Base-by-base conservation (phyloP, 2,888 invertebrate genomes). In the Euspilapteryx auroguttella region DNA sequence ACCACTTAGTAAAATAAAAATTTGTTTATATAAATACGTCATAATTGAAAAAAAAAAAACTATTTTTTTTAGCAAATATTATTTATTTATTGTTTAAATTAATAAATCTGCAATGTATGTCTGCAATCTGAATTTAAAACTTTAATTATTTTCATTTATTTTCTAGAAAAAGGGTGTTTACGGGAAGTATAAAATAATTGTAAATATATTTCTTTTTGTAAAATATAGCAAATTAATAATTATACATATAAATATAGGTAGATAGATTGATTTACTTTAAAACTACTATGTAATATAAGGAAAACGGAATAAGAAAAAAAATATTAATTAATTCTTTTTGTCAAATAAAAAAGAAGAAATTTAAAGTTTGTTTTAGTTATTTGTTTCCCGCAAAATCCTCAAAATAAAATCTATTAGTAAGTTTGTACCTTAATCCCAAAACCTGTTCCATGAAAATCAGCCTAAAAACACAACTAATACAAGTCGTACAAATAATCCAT, bases 201-300 rank as follows among this genome's bases (percentile, higher is more conserved):
- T 75, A 73, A 73, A 73, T 61, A 73, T 75, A 73, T 57, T 61
- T 66, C 68, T 57, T 61, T 66, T 68, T 73, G 69, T 71, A 66
- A 56, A 54, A 73, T 73, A 75, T 71, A 69, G 65, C 14, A 22
- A 58, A 41, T 58, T 48, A 53, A 57, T 54, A 57, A 56, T 38
- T 65, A 73, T 65, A 64, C 51, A 66, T 69, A 73, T 66, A 66
- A 50, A 61, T 59, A 58, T 63, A 64, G 51, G 39, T 71, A 75
- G 69, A 65, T 75, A 73, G 71, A 47, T 42, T 68, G 69, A 34
- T 73, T 69, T 69, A 69, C 69, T 62, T 68, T 65, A 59, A 62
- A 64, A 68, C 53, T 64, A 64, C 57, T 59, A 47, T 73, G 73
- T 71, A 73, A 50, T 46, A 62, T 66, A 73, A 73, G 8, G 66